Evolutionary conservation across 2,888 invertebrate species (phyloP), one percentile per base, ranked within the genome.

Genomic region (Acrobeloides nanus): DNA sequence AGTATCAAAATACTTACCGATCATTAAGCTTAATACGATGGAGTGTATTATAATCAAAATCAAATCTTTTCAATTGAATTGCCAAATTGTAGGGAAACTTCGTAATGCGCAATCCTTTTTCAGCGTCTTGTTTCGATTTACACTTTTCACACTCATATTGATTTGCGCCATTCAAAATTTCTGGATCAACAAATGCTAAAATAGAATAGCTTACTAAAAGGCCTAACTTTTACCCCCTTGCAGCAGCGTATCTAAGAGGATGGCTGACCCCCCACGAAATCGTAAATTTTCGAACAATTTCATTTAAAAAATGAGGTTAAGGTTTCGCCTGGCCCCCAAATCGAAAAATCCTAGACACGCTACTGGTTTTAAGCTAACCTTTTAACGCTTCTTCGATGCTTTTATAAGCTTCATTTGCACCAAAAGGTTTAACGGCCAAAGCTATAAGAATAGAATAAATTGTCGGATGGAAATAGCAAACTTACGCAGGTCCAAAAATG

Each of bases 91-190:
- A 88, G 0, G 89, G 88, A 74, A 89, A 86, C 57, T 84, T 83
- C 18, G 82, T 82, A 74, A 89, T 87, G 74, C 86, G 86, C 40
- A 89, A 78, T 31, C 89, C 88, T 73, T 89, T 89, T 72, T 88
- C 86, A 15, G 88, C 88, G 74, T 88, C 83, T 73, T 86, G 86
- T 72, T 86, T 86, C 74, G 84, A 84, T 66, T 84, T 81, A 76
- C 89, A 89, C 59, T 82, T 83, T 63, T 86, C 86, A 76, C 89
- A 89, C 73, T 82, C 81, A 76, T 89, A 89, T 76, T 88, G 86
- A 78, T 89, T 88, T 67, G 83, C 83, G 21, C 81, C 87, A 53
- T 86, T 84, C 26, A 89, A 78, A 3, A 83, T 83, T 78, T 89
- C 89, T 1, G 86, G 85, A 62, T 84, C 83, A 1, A 87, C 84